A percentile compares a stretch with the other conserved stretches of the same genome.
phyloP scores from a whole-genome alignment of 2,113 vertebrate species.

The Guaruba guarouba region DNA sequence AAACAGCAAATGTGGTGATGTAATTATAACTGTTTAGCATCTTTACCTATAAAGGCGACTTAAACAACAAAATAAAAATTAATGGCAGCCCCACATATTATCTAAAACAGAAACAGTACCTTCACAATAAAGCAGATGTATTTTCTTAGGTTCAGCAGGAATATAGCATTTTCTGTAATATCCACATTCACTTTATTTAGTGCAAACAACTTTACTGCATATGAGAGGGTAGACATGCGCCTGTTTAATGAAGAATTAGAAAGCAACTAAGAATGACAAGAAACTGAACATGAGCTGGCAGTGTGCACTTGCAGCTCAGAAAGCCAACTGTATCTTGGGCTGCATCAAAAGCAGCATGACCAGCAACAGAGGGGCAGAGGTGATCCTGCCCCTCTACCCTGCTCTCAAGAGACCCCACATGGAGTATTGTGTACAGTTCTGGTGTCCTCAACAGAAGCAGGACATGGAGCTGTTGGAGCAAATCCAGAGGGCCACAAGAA shows the following conservation, averaged over 20 bases:
- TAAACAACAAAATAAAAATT: slow-evolving; percentile 55
- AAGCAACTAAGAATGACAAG: neutral
- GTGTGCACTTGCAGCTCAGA: neutral
- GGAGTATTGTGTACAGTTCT: neutral
- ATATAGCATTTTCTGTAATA: neutral
- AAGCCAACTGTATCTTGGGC: neutral
- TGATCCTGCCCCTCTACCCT: neutral
- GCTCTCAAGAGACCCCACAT: neutral
- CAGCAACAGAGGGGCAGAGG: neutral
- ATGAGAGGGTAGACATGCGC: neutral
- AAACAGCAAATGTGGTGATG: slow-evolving; percentile 6
- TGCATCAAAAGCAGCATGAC: neutral
- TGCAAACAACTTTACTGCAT: neutral
- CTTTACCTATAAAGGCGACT: slow-evolving; percentile 13
- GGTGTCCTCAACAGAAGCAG: neutral
- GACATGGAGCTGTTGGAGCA: neutral
- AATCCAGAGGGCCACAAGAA: neutral
- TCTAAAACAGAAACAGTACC: neutral
- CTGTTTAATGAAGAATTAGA: neutral
- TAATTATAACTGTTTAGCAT: slow-evolving; percentile 19
- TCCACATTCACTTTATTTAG: neutral
- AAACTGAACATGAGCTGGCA: neutral
- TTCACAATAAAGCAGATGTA: neutral
- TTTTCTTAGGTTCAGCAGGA: neutral
- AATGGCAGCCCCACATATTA: slow-evolving; percentile 1